These are phyloP conservation scores for Platysteira castanea DNA, from an alignment of 2,113 vertebrate genomes.

Conservation along the genomic window DNA sequence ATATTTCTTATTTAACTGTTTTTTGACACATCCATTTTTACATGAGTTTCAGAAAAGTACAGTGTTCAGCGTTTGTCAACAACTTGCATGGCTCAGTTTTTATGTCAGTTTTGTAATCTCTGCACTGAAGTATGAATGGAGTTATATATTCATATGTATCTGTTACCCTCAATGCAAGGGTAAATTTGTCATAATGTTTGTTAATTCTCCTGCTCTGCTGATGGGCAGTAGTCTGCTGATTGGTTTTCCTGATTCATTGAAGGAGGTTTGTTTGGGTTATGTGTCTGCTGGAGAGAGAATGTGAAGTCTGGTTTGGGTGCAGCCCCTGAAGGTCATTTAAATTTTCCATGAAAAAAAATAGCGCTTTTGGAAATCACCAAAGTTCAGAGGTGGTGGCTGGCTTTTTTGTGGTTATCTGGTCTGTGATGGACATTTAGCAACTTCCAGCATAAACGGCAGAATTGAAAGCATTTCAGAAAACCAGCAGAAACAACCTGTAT, in stretches of 20 bases:
- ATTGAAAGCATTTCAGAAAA: not conserved
- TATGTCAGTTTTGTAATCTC: not conserved
- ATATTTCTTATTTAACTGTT: not conserved
- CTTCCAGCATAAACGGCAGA: not conserved
- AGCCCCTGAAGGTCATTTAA: not conserved
- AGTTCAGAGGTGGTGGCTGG: not conserved
- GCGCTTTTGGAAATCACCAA: not conserved
- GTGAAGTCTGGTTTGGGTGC: not conserved
- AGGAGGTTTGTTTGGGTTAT: not conserved
- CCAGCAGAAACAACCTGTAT: rapidly evolving
- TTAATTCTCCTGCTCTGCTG: not conserved
- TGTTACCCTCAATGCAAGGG: not conserved
- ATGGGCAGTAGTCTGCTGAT: not conserved
- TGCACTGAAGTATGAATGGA: not conserved
- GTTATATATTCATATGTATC: not conserved
- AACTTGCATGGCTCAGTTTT: not conserved
- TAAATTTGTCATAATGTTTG: not conserved
- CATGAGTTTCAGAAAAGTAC: not conserved
- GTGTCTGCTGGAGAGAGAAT: not conserved
- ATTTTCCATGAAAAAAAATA: not conserved
- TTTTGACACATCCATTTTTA: not conserved
- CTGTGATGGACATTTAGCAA: not conserved
- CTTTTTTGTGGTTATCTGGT: not conserved
- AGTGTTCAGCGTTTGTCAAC: not conserved
- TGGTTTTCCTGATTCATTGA: not conserved